Percentiles rank a stretch among this genome's conserved stretches.
These are phyloP conservation scores for Scytalopus superciliaris DNA, from an alignment of 2,113 vertebrate species.

Conservation along the genomic window DNA sequence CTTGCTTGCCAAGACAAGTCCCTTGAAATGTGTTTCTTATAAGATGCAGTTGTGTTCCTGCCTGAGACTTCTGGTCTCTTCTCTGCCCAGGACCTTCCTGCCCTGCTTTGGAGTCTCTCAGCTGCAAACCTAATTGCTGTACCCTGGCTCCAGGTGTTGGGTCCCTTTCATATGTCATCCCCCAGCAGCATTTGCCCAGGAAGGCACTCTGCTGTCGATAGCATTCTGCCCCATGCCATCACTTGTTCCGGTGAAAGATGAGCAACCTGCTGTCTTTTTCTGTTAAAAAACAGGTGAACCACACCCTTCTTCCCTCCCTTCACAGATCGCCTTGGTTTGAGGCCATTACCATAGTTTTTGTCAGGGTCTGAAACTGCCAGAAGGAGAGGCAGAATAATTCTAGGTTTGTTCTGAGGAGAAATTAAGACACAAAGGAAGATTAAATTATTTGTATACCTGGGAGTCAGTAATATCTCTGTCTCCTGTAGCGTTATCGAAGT, in stretches of 20 bases:
- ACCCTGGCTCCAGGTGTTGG: neutral
- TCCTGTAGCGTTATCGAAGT: conserved; percentile 4
- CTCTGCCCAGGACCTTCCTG: neutral
- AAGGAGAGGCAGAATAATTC: neutral
- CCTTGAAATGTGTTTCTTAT: neutral
- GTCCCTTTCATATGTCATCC: neutral
- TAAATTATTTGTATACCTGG: conserved; percentile 14
- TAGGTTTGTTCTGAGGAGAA: neutral
- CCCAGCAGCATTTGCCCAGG: neutral
- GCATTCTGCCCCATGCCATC: neutral
- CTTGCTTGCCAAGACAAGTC: neutral
- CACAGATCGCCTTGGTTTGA: neutral
- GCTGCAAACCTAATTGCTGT: neutral
- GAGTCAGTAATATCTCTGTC: neutral
- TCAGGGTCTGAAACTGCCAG: neutral
- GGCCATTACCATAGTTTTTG: neutral
- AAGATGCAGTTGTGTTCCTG: neutral
- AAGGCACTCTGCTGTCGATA: neutral
- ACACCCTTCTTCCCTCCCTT: neutral
- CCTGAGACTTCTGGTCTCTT: neutral
- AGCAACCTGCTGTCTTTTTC: neutral
- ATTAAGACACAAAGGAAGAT: neutral
- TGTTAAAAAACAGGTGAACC: neutral
- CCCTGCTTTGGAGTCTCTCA: neutral
- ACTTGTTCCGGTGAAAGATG: neutral